Conservation (phyloP, 1,140 invertebrate species). For the Cyclargus thomasi region DNA sequence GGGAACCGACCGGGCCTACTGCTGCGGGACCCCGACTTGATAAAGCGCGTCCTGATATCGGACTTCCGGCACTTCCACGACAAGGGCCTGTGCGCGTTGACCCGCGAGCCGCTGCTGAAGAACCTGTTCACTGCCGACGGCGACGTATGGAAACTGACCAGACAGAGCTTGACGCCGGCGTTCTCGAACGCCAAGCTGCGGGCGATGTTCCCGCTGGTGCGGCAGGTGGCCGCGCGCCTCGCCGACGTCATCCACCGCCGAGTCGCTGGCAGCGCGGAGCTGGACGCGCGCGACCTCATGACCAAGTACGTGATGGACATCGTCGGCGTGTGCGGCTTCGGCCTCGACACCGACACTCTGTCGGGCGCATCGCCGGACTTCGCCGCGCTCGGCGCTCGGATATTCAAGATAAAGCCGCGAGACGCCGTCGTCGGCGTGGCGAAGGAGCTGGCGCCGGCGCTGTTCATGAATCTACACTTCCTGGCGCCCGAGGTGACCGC, state of each 20-base stretch:
- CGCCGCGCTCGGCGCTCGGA: neutral
- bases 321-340: neutral
- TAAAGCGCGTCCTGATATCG: conserved; percentile 72
- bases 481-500: conserved; percentile 27
- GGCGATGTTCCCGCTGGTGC: conserved; percentile 61
- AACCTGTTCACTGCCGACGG: conserved; percentile 34
- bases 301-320: neutral
- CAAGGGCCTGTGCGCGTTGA: conserved; percentile 25
- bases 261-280: neutral
- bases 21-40: conserved; percentile 68
- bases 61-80: conserved; percentile 74
- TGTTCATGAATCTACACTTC: neutral
- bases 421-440: neutral
- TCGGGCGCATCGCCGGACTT: neutral
- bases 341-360: neutral
- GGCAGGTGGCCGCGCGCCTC: conserved; percentile 35
- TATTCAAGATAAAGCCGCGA: neutral
- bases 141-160: conserved; percentile 69
- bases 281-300: neutral
- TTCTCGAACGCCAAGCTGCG: conserved; percentile 75
- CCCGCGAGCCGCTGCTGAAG: conserved; percentile 37
- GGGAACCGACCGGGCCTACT: conserved; percentile 18
- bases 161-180: conserved; percentile 73
- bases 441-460: neutral
- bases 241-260: neutral